Evolutionary conservation across 2,888 invertebrate species (phyloP).

Genomic region (Epistrophe grossulariae): DNA sequence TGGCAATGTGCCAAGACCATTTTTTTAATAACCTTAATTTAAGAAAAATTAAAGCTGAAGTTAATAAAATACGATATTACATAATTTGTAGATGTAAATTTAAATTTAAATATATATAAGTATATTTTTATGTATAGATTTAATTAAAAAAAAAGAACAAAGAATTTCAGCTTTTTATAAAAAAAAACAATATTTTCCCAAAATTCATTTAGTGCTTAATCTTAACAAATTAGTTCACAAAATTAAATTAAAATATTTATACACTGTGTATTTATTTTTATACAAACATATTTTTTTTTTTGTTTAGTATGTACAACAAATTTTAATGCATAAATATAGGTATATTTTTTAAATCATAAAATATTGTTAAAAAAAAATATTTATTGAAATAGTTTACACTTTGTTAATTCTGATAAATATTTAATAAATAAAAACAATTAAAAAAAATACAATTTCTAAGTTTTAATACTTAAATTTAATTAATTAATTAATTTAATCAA

Average conservation of each 20-base stretch:
- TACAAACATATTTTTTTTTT: conserved; percentile 5
- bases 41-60: neutral
- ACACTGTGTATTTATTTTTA: conserved; percentile 10
- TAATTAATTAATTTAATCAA: too few species aligned
- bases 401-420: conserved; percentile 55
- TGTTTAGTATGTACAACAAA: neutral
- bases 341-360: neutral
- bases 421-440: conserved; percentile 44
- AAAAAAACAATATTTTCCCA: neutral
- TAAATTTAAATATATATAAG: too few species aligned
- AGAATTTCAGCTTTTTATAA: neutral
- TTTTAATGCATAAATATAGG: neutral
- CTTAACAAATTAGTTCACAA: neutral
- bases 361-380: conserved; percentile 12
- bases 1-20: conserved; percentile 70
- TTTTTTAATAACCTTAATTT: neutral
- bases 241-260: neutral
- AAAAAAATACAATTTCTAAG: neutral
- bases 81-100: neutral
- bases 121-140: neutral
- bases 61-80: neutral
- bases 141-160: neutral
- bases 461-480: too few species aligned
- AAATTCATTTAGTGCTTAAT: neutral
- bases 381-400: conserved; percentile 54